phyloP scores from a whole-genome alignment of 2,888 invertebrate genomes.

The Meiosimyza decipiens region DNA sequence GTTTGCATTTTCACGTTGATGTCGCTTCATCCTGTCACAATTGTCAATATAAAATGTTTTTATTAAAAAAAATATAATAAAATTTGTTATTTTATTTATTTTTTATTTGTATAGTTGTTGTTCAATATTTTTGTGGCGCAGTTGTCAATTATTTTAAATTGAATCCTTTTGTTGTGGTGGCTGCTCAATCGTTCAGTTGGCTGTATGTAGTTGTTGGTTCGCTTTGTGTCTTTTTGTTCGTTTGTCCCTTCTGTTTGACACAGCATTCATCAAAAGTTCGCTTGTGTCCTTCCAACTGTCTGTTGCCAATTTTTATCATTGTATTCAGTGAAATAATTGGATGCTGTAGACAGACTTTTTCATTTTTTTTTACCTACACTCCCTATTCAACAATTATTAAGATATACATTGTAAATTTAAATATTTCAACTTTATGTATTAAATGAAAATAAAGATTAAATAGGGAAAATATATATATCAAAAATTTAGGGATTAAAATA shows the following conservation, averaged over 20 bases:
- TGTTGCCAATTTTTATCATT: conserved; percentile 25
- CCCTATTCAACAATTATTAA: conserved; percentile 12
- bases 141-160: conserved; percentile 36
- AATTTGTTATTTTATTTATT: conserved; percentile 26
- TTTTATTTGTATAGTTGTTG: neutral
- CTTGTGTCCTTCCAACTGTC: neutral
- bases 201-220: neutral
- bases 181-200: neutral
- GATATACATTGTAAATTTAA: conserved; percentile 20
- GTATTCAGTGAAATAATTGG: conserved; percentile 30
- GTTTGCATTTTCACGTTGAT: neutral
- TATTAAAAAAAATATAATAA: conserved; percentile 22
- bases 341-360: conserved; percentile 18
- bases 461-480: too few relatives aligned
- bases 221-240: conserved; percentile 2
- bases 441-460: too few relatives aligned
- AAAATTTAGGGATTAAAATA: too few relatives aligned
- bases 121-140: conserved; percentile 22
- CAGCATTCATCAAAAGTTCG: too few relatives aligned
- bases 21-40: conserved; percentile 21
- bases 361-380: neutral
- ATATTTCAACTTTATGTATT: conserved; percentile 14
- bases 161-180: conserved; percentile 35
- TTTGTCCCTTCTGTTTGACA: conserved; percentile 10
- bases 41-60: conserved; percentile 21